Percentiles rank a stretch among this genome's conserved stretches.
Evolutionary conservation across 2,113 vertebrate genomes (phyloP).

Genomic region (Quiscalus mexicanus): DNA sequence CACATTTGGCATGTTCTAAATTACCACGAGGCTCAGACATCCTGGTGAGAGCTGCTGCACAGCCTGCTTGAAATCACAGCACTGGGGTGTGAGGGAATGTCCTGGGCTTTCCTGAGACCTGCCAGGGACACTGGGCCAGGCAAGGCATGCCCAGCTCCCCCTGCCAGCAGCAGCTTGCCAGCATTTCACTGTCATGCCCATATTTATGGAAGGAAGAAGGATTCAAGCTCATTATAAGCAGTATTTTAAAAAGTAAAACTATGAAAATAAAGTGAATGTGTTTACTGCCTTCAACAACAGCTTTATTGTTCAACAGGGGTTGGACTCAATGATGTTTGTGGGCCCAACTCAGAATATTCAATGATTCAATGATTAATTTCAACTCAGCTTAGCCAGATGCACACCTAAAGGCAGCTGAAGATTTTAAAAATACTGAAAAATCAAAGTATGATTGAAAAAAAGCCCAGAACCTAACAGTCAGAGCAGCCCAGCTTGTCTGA

Average conservation of each 20-base stretch:
- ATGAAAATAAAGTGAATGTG: fast-evolving
- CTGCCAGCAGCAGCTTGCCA: fast-evolving
- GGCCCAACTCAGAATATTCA: neutral
- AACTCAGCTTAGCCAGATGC: neutral
- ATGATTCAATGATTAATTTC: neutral
- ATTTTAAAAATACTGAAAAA: neutral
- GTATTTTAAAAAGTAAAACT: neutral
- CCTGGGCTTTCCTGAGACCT: neutral
- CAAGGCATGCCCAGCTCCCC: neutral
- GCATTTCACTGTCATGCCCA: fast-evolving
- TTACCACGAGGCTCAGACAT: neutral
- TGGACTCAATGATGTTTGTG: neutral
- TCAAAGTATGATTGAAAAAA: neutral
- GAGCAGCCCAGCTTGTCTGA: neutral
- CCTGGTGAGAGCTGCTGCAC: neutral
- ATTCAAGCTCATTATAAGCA: neutral
- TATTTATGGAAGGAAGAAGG: neutral
- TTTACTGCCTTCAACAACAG: neutral
- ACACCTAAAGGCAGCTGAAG: neutral
- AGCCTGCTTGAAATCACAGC: neutral
- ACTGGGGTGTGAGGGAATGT: fast-evolving
- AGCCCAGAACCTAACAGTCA: neutral
- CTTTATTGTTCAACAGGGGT: neutral
- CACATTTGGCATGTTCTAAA: neutral
- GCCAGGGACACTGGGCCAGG: neutral